Conservation (phyloP, 2,797 vertebrate genomes). For the Chelmon rostratus region DNA sequence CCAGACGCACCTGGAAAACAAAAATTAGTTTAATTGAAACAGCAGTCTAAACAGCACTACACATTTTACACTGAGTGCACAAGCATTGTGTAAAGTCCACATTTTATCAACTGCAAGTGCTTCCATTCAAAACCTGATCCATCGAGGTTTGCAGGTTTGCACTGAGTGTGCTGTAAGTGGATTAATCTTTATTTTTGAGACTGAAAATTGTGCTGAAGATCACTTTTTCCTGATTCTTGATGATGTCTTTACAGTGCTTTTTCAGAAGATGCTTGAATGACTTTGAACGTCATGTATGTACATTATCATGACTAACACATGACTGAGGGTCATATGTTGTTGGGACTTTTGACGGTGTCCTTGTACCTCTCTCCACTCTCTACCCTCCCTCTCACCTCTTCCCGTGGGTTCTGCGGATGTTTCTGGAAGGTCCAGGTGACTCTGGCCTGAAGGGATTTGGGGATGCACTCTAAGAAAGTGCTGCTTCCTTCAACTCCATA, state of each 20-base stretch:
- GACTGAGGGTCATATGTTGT: neutral
- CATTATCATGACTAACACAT: neutral
- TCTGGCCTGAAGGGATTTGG: conserved; percentile 93
- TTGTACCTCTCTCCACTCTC: neutral
- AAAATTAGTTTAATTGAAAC: neutral
- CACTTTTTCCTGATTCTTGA: neutral
- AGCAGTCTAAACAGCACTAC: neutral
- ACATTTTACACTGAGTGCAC: neutral
- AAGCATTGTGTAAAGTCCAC: neutral
- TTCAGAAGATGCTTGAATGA: neutral
- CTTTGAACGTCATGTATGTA: neutral
- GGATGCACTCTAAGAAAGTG: conserved; percentile 94
- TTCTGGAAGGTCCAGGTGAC: conserved; percentile 94
- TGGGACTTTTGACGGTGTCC: neutral
- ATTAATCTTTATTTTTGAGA: too few relatives aligned
- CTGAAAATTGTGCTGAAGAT: neutral
- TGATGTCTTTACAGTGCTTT: neutral
- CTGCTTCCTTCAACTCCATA: conserved; percentile 94
- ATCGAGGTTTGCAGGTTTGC: neutral
- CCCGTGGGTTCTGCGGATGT: conserved; percentile 79
- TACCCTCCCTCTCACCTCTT: conserved; percentile 85
- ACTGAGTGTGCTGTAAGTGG: too few relatives aligned
- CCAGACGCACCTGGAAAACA: conserved; percentile 86
- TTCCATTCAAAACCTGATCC: neutral
- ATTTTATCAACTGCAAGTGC: neutral